A percentile compares a stretch with the other conserved stretches of the same genome.
Conservation (phyloP, 2,797 vertebrate species). For the Sarcophilus harrisii region DNA sequence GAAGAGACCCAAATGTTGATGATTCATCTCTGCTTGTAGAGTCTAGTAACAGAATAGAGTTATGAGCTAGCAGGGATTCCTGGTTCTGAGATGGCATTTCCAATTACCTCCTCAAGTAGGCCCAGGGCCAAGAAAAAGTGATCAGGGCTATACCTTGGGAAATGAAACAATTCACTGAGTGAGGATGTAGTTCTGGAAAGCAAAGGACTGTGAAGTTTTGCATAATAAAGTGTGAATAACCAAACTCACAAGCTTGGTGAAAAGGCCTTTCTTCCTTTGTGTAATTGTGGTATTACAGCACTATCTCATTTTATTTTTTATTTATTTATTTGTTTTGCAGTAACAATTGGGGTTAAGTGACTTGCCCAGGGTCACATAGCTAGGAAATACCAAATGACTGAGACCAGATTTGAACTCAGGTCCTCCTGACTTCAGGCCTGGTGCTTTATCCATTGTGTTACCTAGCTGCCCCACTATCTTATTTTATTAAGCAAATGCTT, state of each 20-base stretch:
- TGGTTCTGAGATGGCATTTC: background rate
- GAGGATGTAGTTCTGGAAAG: background rate
- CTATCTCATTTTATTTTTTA: background rate
- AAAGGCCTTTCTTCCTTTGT: background rate
- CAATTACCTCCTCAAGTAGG: background rate
- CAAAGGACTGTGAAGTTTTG: background rate
- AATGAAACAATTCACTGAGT: background rate
- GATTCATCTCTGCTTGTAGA: background rate
- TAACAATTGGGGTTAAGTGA: too few species aligned
- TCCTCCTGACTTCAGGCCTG: too few species aligned
- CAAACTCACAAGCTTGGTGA: background rate
- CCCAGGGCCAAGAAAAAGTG: background rate
- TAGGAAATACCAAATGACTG: too few species aligned
- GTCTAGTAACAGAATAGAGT: background rate
- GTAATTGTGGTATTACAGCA: background rate
- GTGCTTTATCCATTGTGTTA: too few species aligned
- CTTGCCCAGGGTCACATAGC: too few species aligned
- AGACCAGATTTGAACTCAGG: too few species aligned
- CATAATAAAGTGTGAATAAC: conserved; percentile 8
- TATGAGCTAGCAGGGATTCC: background rate
- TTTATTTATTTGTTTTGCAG: too few species aligned
- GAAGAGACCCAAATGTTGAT: background rate
- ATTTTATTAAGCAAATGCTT: background rate
- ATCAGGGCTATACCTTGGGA: background rate
- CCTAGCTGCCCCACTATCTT: too few species aligned